These are phyloP conservation scores for Caenorhabditis inopinata DNA, from an alignment of 1,140 invertebrate genomes.

Conservation along the genomic window DNA sequence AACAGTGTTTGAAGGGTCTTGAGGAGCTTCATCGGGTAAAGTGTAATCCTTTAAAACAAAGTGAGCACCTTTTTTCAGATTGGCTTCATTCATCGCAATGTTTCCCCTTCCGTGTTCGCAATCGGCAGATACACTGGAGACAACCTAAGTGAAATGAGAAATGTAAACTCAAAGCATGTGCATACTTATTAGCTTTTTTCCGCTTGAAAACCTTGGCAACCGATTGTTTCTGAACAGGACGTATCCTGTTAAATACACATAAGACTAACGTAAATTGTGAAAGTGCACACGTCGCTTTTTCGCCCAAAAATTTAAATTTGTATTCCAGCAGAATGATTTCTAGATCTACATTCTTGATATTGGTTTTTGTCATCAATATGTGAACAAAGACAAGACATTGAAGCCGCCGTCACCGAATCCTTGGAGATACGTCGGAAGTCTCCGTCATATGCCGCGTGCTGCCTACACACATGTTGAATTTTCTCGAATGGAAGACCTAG, in stretches of 20 bases:
- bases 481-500: slow-evolving; percentile 41
- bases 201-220: too few relatives aligned
- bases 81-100: slow-evolving; percentile 46
- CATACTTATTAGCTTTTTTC: too few relatives aligned
- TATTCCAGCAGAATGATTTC: background rate
- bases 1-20: slow-evolving; percentile 42
- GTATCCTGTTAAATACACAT: too few relatives aligned
- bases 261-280: too few relatives aligned
- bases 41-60: background rate
- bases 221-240: too few relatives aligned
- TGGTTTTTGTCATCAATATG: slow-evolving; percentile 37
- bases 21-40: slow-evolving; percentile 39
- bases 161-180: background rate
- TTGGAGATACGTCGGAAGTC: slow-evolving; percentile 35
- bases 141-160: slow-evolving; percentile 1
- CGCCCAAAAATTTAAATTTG: too few relatives aligned
- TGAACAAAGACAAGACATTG: slow-evolving; percentile 32
- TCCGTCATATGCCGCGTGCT: slow-evolving; percentile 39
- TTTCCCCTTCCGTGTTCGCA: slow-evolving; percentile 44
- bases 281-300: too few relatives aligned
- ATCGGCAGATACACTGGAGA: slow-evolving; percentile 34
- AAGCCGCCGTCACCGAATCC: slow-evolving; percentile 37
- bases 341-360: slow-evolving; percentile 49
- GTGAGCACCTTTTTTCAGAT: slow-evolving; percentile 2
- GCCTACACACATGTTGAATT: slow-evolving; percentile 26